Conservation (phyloP, 2,888 invertebrate species). For the Lasioglossum leucozonium region DNA sequence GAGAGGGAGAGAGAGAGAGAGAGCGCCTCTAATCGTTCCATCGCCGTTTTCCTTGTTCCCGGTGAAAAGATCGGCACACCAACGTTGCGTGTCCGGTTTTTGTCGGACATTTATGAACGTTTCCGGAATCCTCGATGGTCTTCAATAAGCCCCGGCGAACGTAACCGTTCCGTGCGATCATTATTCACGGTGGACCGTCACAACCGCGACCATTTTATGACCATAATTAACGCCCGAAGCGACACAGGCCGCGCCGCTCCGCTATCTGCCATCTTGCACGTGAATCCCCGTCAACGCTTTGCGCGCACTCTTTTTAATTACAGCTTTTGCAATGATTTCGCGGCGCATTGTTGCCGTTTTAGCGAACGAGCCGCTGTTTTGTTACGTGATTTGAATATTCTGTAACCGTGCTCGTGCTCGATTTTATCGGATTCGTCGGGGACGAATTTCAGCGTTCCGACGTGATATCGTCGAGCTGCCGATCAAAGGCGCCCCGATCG, state of each 20-base stretch:
- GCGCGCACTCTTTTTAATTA: slow-evolving; percentile 29
- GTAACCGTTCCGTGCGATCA: slow-evolving; percentile 50
- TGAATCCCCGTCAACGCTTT: slow-evolving; percentile 26
- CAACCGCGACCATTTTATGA: slow-evolving; percentile 52
- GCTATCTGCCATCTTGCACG: slow-evolving; percentile 53
- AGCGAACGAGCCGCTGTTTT: not conserved
- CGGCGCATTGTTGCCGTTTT: slow-evolving; percentile 25
- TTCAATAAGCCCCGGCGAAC: slow-evolving; percentile 31
- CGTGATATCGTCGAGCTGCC: not conserved
- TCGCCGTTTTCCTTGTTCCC: not conserved
- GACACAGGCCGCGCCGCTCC: slow-evolving; percentile 11
- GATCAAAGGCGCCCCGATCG: not conserved
- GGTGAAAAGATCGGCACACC: slow-evolving; percentile 39
- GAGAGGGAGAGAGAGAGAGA: too few relatives aligned
- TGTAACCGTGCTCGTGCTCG: too few relatives aligned
- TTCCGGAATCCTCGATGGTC: slow-evolving; percentile 39
- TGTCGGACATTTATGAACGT: slow-evolving; percentile 17
- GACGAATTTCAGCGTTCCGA: not conserved
- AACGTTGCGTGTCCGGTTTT: slow-evolving; percentile 44
- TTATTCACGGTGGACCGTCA: slow-evolving; percentile 59
- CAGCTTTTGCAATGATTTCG: slow-evolving; percentile 30
- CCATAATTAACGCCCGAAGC: slow-evolving; percentile 56
- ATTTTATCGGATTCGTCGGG: not conserved
- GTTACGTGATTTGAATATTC: not conserved
- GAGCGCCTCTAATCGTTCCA: not conserved